Percentiles rank a stretch among this genome's conserved stretches.
Conservation (phyloP, 2,113 vertebrate genomes). For the Dasyurus viverrinus region DNA sequence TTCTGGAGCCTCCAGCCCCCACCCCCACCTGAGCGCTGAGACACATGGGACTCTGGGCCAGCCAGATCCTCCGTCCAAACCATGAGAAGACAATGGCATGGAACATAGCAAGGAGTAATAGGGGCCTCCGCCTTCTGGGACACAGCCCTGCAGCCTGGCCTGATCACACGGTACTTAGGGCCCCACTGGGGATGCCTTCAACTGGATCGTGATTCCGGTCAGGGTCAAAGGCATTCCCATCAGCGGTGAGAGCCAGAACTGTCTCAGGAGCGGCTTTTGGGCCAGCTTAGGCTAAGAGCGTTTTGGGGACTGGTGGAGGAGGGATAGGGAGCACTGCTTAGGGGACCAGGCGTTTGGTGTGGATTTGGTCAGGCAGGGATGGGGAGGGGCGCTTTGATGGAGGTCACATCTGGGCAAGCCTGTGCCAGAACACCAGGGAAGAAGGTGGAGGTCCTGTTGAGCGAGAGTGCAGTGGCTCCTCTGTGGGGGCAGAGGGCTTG, state of each 20-base stretch:
- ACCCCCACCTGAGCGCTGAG: not conserved
- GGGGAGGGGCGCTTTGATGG: too few species aligned
- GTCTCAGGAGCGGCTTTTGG: not conserved
- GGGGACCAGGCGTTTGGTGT: not conserved
- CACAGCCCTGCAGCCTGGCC: not conserved
- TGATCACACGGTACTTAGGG: rapidly evolving
- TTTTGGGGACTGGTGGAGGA: not conserved
- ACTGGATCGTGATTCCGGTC: not conserved
- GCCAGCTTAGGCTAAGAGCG: not conserved
- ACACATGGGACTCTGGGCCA: not conserved
- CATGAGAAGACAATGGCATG: not conserved
- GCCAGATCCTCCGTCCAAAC: not conserved
- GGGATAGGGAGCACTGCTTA: not conserved
- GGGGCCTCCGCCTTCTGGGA: not conserved
- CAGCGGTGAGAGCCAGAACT: not conserved
- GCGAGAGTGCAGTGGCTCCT: not conserved
- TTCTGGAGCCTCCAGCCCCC: not conserved
- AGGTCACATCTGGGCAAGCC: too few species aligned
- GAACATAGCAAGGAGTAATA: too few species aligned
- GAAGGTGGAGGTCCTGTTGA: too few species aligned
- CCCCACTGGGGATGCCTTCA: not conserved
- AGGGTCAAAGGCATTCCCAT: rapidly evolving
- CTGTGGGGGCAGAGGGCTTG: not conserved
- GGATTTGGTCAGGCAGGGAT: not conserved
- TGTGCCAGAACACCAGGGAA: not conserved